Evolutionary conservation across 2,113 vertebrate species (phyloP).

Genomic region (Rhinolophus ferrumequinum): DNA sequence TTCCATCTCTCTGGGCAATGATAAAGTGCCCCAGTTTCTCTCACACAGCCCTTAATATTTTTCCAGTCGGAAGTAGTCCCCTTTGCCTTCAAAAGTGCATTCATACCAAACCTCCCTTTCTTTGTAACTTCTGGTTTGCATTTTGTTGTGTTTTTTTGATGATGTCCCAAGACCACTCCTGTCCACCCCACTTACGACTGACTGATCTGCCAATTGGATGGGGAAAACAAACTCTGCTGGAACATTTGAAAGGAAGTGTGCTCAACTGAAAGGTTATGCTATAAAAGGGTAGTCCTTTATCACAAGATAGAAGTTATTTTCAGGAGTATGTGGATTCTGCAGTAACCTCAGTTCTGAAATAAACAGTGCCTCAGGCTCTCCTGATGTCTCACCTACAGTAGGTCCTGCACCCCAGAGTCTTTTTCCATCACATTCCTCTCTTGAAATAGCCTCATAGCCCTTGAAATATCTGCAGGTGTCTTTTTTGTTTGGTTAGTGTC

Average conservation of each 20-base stretch:
- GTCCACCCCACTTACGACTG: neutral
- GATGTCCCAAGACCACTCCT: neutral
- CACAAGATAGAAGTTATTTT: neutral
- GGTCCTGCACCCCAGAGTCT: fast-evolving
- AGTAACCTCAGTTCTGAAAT: neutral
- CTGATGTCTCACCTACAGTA: neutral
- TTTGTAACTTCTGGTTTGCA: neutral
- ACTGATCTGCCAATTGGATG: neutral
- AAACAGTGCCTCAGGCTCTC: neutral
- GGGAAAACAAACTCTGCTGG: neutral
- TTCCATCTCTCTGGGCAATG: neutral
- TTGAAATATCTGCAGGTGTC: neutral
- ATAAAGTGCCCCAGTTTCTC: neutral
- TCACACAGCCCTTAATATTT: neutral
- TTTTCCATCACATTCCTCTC: neutral
- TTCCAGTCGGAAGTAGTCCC: neutral
- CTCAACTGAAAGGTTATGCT: neutral
- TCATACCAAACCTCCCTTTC: neutral
- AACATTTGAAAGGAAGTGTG: conserved; percentile 16
- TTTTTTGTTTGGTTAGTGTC: neutral
- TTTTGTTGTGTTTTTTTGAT: conserved; percentile 33
- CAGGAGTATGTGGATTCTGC: neutral
- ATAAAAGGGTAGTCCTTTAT: neutral
- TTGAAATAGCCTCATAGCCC: neutral
- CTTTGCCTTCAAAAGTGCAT: neutral